These are phyloP conservation scores for Antennarius striatus DNA, from an alignment of 2,113 vertebrate genomes.

Conservation along the genomic window DNA sequence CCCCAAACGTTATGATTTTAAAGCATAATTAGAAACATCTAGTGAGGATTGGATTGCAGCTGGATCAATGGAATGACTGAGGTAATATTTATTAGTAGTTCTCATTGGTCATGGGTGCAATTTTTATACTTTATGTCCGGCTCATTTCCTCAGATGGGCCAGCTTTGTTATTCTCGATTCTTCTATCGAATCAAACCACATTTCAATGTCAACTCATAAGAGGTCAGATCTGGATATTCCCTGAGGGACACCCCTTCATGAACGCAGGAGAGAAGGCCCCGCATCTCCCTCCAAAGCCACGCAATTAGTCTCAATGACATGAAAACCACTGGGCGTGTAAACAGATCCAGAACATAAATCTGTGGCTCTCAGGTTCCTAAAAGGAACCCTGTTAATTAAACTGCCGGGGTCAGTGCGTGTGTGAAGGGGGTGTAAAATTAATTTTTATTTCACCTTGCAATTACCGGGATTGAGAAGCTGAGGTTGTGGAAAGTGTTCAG, in stretches of 20 bases:
- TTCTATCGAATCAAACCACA: neutral
- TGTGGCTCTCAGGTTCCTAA: conserved; percentile 42
- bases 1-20: no score
- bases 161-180: no score
- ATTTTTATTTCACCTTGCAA: conserved; percentile 59
- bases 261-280: conserved; percentile 20
- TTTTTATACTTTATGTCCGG: conserved; percentile 22
- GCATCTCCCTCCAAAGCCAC: conserved; percentile 44
- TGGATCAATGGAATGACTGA: no score
- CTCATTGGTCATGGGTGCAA: no score
- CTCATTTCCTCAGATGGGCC: conserved; percentile 15
- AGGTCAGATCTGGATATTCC: conserved; percentile 59
- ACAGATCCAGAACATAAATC: conserved; percentile 64
- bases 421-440: conserved; percentile 57
- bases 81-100: no score
- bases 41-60: no score
- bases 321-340: conserved; percentile 61
- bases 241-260: conserved; percentile 21
- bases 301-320: conserved; percentile 59
- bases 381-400: conserved; percentile 64
- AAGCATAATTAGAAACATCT: no score
- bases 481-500: conserved; percentile 1
- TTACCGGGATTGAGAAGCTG: conserved; percentile 46
- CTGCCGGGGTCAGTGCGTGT: conserved; percentile 59
- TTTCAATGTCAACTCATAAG: conserved; percentile 56